Base-by-base conservation (phyloP, 2,888 invertebrate species). In the Macaria notata region DNA sequence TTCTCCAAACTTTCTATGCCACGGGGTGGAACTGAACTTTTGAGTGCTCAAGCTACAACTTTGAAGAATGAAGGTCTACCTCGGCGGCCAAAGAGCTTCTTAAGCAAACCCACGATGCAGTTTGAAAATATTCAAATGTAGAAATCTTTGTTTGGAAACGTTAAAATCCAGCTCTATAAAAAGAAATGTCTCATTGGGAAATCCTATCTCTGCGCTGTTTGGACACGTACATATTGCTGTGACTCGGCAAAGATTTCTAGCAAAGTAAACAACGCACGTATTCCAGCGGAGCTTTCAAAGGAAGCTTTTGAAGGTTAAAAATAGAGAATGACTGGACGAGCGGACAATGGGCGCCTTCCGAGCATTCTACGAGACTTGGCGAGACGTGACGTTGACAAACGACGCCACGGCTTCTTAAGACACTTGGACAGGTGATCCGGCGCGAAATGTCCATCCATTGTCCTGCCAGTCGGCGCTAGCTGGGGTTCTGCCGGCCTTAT, bases 401-500 rank as follows among this genome's bases (percentile, higher is more conserved):
- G 83, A 81, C 70, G 70, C 64, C 63, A 72, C 72, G 69, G 73
- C 72, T 62, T 75, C 77, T 76, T 70, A 76, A 78, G 83, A 82
- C 79, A 81, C 79, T 81, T 76, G 77, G 85, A 85, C 85, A 85
- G 87, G 86, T 86, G 86, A 86, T 85, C 79, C 81, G 76, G 74
- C 68, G 71, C 69, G 79, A 79, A 70, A 73, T 79, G 83, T 72
- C 82, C 80, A 80, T 83, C 79, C 79, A 81, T 82, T 79, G 82
- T 74, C 74, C 72, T 66, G 70, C 63, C 71, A 73, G 71, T 75
- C 66, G 68, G 69, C 71, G 71, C 67, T 48, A 57, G 59, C 49
- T 54, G 48, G 61, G 46, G 54, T 46, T 52, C 44, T 47, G 64
- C 56, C 59, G 64, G 63, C 42, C 64, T 66, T 64, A 71, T 73